These are phyloP conservation scores for Gambusia yucatana DNA, from an alignment of 2,797 vertebrate species.

Conservation along the genomic window DNA sequence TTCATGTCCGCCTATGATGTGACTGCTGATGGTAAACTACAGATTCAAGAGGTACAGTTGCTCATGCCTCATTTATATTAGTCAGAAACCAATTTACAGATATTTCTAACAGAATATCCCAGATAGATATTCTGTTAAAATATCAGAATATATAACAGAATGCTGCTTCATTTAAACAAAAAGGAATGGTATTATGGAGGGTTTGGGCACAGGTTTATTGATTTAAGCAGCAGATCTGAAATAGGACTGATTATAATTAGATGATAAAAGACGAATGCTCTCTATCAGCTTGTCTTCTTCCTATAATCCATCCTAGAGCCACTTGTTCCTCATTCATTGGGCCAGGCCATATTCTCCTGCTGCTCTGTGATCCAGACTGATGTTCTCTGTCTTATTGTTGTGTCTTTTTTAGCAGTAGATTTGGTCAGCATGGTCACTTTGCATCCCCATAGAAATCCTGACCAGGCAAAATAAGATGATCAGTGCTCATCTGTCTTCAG, in stretches of 20 bases:
- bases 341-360: not conserved
- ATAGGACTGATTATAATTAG: not conserved
- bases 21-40: constrained; percentile 85
- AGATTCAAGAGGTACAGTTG: constrained; percentile 91
- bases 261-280: not conserved
- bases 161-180: not conserved
- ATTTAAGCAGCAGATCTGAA: not conserved
- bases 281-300: not conserved
- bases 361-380: not conserved
- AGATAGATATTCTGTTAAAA: too few relatives aligned
- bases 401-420: not conserved
- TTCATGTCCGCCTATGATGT: constrained; percentile 85
- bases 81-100: not conserved
- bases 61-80: not conserved
- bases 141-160: not conserved
- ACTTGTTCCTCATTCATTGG: not conserved
- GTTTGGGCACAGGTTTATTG: not conserved
- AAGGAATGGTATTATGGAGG: not conserved
- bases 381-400: not conserved
- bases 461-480: not conserved
- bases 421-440: not conserved
- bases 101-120: not conserved
- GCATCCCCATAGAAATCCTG: not conserved
- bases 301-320: not conserved
- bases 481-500: not conserved